Conservation (phyloP, 2,888 invertebrate genomes). For the Tachina grossa region DNA sequence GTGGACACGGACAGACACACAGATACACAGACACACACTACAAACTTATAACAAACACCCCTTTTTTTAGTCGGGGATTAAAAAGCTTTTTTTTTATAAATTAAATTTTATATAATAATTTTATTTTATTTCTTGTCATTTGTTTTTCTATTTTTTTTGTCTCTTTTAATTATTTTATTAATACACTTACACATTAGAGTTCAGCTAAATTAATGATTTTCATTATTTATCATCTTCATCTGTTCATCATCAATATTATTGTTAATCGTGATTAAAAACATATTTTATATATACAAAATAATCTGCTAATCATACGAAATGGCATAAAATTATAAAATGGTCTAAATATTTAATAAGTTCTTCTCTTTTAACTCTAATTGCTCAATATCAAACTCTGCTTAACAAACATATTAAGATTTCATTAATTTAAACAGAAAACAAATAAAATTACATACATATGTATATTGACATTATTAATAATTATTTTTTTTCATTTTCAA, state of each 20-base stretch:
- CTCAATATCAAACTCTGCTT: slow-evolving; percentile 77
- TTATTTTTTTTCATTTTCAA: background rate
- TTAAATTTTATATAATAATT: slow-evolving; percentile 65
- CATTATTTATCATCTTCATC: slow-evolving; percentile 66
- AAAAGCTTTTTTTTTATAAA: slow-evolving; percentile 63
- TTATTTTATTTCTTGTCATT: slow-evolving; percentile 50
- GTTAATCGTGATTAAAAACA: slow-evolving; percentile 67
- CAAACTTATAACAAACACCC: too few species aligned
- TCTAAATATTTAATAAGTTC: slow-evolving; percentile 42
- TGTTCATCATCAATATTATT: slow-evolving; percentile 56
- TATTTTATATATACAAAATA: slow-evolving; percentile 52
- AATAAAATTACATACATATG: slow-evolving; percentile 1
- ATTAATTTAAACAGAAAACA: slow-evolving; percentile 56
- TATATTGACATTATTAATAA: slow-evolving; percentile 9
- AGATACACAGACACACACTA: too few species aligned
- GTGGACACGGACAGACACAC: too few species aligned
- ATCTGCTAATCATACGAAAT: background rate
- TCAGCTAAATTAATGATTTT: slow-evolving; percentile 72
- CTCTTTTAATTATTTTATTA: slow-evolving; percentile 64
- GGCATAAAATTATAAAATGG: background rate
- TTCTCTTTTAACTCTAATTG: slow-evolving; percentile 66
- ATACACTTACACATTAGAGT: slow-evolving; percentile 74
- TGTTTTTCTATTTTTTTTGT: slow-evolving; percentile 47
- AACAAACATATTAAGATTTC: slow-evolving; percentile 73
- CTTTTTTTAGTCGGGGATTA: too few species aligned